A percentile compares a stretch with the other conserved stretches of the same genome.
phyloP scores from a whole-genome alignment of 2,797 vertebrate genomes.

The Enteromius viviparus region DNA sequence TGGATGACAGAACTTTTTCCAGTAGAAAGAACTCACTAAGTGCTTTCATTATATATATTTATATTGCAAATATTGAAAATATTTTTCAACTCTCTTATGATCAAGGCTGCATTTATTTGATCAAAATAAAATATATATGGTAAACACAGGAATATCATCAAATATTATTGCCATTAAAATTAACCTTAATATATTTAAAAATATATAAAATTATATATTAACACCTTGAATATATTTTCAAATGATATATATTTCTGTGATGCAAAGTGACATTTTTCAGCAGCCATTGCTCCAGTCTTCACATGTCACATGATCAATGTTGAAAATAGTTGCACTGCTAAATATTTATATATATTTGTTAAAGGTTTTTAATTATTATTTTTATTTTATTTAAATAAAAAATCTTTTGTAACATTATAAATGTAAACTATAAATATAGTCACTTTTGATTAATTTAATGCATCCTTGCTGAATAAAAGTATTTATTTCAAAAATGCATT shows the following conservation, averaged over 20 bases:
- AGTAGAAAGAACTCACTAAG: too few relatives aligned
- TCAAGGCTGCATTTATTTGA: constrained; percentile 2
- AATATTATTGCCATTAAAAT: neutral
- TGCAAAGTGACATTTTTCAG: neutral
- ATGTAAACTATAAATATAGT: neutral
- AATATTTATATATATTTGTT: neutral
- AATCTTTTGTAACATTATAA: neutral
- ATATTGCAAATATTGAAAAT: neutral
- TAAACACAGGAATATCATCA: neutral
- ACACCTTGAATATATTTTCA: neutral
- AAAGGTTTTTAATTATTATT: neutral
- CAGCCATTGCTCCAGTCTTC: neutral
- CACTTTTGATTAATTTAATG: neutral
- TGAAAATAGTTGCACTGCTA: neutral
- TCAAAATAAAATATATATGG: neutral
- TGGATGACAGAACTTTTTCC: too few relatives aligned
- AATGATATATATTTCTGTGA: neutral
- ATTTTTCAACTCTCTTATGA: constrained; percentile 16
- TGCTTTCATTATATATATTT: neutral
- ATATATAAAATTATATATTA: too few relatives aligned
- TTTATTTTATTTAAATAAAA: neutral
- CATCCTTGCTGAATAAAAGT: neutral
- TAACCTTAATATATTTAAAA: neutral
- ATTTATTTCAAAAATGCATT: neutral
- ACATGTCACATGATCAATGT: neutral